Base-by-base conservation (phyloP, 2,888 invertebrate genomes). In the Cistogaster globosa region DNA sequence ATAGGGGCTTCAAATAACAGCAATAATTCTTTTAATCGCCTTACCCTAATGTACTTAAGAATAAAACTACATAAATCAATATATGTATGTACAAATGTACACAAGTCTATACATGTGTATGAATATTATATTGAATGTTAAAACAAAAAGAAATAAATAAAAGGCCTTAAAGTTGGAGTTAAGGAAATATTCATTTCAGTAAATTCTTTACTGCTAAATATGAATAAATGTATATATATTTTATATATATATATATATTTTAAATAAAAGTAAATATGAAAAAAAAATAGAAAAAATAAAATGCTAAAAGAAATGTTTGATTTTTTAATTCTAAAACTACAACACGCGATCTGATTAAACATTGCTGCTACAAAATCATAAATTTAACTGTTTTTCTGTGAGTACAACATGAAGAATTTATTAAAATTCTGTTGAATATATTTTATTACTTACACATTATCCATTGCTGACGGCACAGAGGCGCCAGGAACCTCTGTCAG, bases 391-490 rank as follows among this genome's bases (percentile, higher is more conserved):
- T 7, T 5, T 6, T 3, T 32, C 6, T 32, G 32, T 32, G 8
- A 32, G 6, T 32, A 57, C 26, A 55, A 74, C 38, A 81, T 62
- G 22, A 67, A 74, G 51, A 12, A n/a, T 67, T 57, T 32, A 9
- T 42, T 32, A 42, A 32, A 60, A 22, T 36, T 58, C 8, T 45
- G 55, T 53, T 32, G n/a, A 51, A 36, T 48, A 32, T 51, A 22
- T 72, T 67, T 36, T 48, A 16, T 20, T 83, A 85, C 85, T 88
- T 91, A 91, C 88, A 88, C 77, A 74, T 83, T 88, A 38, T 87
- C 87, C 86, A 76, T 78, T 75, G 83, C 65, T 48, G 75, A 76
- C 62, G 87, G 67, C 83, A 79, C 80, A 84, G 74, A 72, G 78
- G 79, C 87, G 80, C 86, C 87, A 45, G 85, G 79, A 71, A 57